Conservation (phyloP, 30 jellyfish, hydroid and myxozoan genomes). For the Hydra vulgaris region DNA sequence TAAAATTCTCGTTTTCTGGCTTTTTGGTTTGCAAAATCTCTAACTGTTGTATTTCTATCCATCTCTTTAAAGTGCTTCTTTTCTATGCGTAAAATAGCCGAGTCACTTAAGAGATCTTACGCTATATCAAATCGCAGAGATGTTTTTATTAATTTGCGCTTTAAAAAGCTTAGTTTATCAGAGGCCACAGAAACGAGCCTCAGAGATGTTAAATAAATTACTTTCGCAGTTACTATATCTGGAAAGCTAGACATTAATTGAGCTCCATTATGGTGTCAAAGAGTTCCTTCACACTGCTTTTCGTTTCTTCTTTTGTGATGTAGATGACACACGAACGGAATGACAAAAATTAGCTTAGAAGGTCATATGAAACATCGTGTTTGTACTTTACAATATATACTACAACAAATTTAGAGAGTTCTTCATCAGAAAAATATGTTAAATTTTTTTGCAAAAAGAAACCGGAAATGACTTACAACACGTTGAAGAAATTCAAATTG, state of each 20-base stretch:
- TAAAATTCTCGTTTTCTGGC: neutral
- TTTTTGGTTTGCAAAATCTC: neutral
- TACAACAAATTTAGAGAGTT: neutral
- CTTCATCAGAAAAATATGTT: neutral
- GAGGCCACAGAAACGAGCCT: neutral
- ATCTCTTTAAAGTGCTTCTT: neutral
- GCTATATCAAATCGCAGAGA: neutral
- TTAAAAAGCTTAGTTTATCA: neutral
- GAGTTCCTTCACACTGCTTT: neutral
- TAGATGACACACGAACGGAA: no score
- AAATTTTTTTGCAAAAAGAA: neutral
- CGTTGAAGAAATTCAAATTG: neutral
- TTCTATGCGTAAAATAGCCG: neutral
- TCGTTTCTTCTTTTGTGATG: no score
- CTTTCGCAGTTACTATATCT: neutral
- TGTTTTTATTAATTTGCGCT: neutral
- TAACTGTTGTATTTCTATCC: neutral
- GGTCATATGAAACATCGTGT: neutral
- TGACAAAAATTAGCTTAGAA: neutral
- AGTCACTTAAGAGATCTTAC: neutral
- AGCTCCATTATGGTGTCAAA: neutral
- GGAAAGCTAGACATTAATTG: neutral
- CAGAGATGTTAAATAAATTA: neutral
- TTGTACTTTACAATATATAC: neutral
- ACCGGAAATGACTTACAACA: neutral